Evolutionary conservation across 2,797 vertebrate genomes (phyloP), one percentile per base, ranked within the genome.

Genomic region (Kryptolebias ocellatus): DNA sequence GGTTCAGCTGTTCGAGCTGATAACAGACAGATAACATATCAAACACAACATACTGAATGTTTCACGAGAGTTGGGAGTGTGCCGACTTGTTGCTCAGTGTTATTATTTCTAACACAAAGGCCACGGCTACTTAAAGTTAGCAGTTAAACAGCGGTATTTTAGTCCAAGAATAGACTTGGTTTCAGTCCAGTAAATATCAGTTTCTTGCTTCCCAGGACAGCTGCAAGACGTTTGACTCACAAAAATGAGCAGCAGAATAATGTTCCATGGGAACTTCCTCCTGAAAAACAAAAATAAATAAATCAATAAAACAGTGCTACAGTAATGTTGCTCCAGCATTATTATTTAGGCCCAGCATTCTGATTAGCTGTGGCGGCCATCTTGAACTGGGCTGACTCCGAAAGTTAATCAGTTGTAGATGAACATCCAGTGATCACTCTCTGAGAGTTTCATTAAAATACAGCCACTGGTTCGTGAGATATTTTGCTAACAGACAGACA

Each of bases 181-280:
- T 10, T 6, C 16, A 49, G 51, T 53, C 45, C 61, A 72, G 56
- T 39, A 79, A 42, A 69, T 17, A 20, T 54, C 12, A 2, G n/a
- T 14, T 60, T 74, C 39, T 27, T 51, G 18, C 8, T 44, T 69
- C 2, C 57, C 5, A 61, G 28, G 4, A 55, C 3, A 44, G 46
- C 29, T 10, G 53, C 31, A 31, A 42, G 52, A 70, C 27, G 50
- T 70, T 27, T 0, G 3, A 95, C 97, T 97, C 88, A 98, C 97
- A 72, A 98, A 98, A 81, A 98, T 29, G 59, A 77, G 34, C 67
- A 99, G 92, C 87, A 99, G 90, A 75, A 99, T 96, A 66, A 98
- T 29, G 83, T 99, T 99, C 96, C 96, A 98, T 12, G 97, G 97
- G 78, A 93, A 96, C 63, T 95, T 96, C 90, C 97, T 97, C 95